Base-by-base conservation (phyloP, 1,140 invertebrate species). In the Drosophila parabipectinata region DNA sequence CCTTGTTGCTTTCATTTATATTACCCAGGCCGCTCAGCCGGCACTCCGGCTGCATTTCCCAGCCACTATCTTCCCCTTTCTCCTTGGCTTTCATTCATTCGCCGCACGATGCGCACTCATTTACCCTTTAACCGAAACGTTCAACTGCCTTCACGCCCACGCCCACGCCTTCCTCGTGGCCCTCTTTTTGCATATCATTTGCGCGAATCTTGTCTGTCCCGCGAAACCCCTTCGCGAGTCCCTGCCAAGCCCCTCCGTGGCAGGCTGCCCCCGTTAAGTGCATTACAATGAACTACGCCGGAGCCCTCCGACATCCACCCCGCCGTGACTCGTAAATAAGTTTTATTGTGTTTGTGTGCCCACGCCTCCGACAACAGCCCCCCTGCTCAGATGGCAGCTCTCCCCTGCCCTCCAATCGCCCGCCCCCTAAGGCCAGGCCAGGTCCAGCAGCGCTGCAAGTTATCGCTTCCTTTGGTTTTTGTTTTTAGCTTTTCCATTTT, bases 321-420 rank as follows among this genome's bases (percentile, higher is more conserved):
- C 83, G 83, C 60, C 83, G 83, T 88, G 83, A 88, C 75, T 88
- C 83, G 83, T 88, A 88, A 88, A 88, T 88, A 88, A 88, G 83
- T 88, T 88, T 88, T 88, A 88, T 88, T 88, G 83, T 88, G 79
- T 88, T 83, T 82, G 60, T 82, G 62, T 69, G 75, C 66, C 62
- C 72, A 87, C 82, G 83, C 82, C 79, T 67, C 74, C 72, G 55
- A 57, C 64, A 56, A 60, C 45, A 45, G 15, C 32, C 15, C 30
- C 41, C 10, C 39, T 18, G 26, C 30, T 10, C 34, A 24, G 24
- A 45, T 45, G 7, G 15, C 14, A 9, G 14, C 41, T 28, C 26
- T 34, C 26, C 39, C 24, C 44, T 41, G 1, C 9, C 14, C 44
- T 24, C 30, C 53, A 39, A 21, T 37, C 44, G 15, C 15, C 10